phyloP scores from a whole-genome alignment of 2,797 vertebrate genomes.

The Falco peregrinus region DNA sequence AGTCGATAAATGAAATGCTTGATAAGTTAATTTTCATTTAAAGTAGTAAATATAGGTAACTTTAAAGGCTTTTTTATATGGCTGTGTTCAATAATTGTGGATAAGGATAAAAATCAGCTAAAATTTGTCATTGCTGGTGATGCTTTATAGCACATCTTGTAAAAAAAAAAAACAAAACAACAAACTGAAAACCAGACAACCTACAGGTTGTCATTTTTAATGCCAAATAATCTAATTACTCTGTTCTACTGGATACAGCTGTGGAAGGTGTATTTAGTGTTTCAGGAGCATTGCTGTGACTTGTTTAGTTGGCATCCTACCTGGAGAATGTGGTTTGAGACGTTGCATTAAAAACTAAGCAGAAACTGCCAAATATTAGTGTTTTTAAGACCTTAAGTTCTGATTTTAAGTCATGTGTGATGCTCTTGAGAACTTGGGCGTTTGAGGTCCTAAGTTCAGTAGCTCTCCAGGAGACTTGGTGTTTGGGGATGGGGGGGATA shows the following conservation, averaged over 20 bases:
- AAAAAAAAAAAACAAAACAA: not conserved
- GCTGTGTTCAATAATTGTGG: not conserved
- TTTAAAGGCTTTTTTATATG: not conserved
- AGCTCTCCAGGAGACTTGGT: not conserved
- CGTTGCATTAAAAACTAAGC: not conserved
- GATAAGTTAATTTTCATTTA: not conserved
- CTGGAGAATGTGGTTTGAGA: not conserved
- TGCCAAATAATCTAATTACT: not conserved
- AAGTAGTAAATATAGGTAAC: not conserved
- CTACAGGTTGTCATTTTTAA: not conserved
- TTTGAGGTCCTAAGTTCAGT: not conserved
- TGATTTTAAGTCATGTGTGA: accelerated
- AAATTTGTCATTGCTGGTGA: not conserved
- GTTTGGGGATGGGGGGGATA: not conserved
- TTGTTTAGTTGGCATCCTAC: not conserved
- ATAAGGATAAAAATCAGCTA: not conserved
- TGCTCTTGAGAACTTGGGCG: not conserved
- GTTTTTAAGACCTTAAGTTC: not conserved
- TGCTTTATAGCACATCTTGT: not conserved
- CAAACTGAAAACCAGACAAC: not conserved
- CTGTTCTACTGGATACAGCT: not conserved
- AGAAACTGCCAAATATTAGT: not conserved
- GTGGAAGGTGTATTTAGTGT: not conserved
- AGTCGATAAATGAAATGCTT: not conserved
- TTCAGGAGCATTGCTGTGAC: not conserved